These are phyloP conservation scores for Cyclina sinensis DNA, from an alignment of 1,140 invertebrate species.

Conservation along the genomic window DNA sequence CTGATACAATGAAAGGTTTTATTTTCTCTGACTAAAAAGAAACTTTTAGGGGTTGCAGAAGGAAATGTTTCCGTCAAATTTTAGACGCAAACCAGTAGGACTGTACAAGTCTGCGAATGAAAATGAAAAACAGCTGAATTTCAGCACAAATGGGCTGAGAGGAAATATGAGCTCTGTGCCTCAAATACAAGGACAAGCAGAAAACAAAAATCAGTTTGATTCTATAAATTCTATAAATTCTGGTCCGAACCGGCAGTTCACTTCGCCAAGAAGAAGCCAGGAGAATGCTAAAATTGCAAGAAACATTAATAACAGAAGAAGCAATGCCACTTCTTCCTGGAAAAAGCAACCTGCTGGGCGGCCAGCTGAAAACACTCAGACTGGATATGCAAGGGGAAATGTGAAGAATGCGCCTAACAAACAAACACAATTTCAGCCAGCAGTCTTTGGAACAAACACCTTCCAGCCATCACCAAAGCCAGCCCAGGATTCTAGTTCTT, in stretches of 20 bases:
- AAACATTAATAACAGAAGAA: background rate
- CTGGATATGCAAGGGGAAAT: background rate
- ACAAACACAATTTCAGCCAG: background rate
- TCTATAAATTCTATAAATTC: background rate
- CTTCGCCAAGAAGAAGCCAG: background rate
- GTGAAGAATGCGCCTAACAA: background rate
- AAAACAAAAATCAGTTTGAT: background rate
- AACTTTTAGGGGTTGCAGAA: too few species aligned
- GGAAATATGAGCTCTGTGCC: background rate
- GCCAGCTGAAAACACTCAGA: background rate
- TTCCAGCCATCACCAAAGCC: background rate
- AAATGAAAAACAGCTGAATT: background rate
- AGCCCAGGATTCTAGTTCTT: background rate
- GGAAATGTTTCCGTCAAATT: too few species aligned
- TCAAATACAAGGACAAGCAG: background rate
- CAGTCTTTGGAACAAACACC: constrained; percentile 7
- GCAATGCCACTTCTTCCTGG: background rate
- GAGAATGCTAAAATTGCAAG: background rate
- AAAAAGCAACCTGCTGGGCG: background rate
- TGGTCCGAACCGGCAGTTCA: background rate
- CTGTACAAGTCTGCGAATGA: background rate
- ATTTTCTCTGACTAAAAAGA: too few species aligned
- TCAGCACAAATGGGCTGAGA: background rate
- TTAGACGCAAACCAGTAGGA: too few species aligned
- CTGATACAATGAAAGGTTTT: too few species aligned